Evolutionary conservation across 2,113 vertebrate species (phyloP).

Genomic region (Ginglymostoma cirratum): DNA sequence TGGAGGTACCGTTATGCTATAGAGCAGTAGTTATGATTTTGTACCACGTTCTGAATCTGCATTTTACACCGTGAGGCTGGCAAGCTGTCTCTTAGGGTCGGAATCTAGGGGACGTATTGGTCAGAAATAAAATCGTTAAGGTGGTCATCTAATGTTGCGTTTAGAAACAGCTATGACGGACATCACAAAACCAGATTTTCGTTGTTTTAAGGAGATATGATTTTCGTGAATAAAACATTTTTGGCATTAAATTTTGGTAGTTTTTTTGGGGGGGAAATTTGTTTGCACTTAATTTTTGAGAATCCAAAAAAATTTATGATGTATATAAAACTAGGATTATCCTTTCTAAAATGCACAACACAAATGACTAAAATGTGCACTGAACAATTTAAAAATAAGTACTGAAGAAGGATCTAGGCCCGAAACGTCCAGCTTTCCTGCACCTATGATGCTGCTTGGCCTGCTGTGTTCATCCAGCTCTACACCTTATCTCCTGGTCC

Average conservation of each 20-base stretch:
- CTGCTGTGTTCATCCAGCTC: too few relatives aligned
- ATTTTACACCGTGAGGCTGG: neutral
- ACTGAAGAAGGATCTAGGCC: too few relatives aligned
- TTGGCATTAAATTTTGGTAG: neutral
- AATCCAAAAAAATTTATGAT: neutral
- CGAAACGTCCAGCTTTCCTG: too few relatives aligned
- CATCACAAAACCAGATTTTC: neutral
- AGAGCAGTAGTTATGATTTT: neutral
- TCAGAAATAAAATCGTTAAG: neutral
- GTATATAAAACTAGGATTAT: neutral
- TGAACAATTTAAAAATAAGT: neutral
- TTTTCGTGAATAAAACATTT: neutral
- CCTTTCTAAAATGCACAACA: neutral
- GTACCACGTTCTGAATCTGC: neutral
- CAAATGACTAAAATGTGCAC: neutral
- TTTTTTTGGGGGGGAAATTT: neutral
- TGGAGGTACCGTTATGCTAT: neutral
- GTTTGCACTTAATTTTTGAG: neutral
- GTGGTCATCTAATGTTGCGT: neutral
- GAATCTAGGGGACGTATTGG: neutral
- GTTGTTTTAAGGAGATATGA: neutral
- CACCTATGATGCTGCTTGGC: too few relatives aligned
- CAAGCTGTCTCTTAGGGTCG: neutral
- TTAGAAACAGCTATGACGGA: neutral
- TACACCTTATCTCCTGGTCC: too few relatives aligned